Conservation (phyloP, 2,888 invertebrate species). For the Cylloceria caligata region DNA sequence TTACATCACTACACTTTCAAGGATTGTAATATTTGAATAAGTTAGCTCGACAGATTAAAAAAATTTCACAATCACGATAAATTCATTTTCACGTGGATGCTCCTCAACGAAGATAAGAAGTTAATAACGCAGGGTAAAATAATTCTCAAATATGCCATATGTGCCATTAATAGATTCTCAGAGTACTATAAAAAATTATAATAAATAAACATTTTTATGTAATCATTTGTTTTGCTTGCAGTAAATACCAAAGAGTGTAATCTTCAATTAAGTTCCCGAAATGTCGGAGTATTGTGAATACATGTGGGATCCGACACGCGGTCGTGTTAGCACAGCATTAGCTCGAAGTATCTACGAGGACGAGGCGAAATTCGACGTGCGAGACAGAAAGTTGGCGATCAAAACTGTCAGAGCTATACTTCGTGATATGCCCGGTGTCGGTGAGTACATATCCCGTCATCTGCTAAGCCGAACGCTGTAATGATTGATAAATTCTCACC, state of each 20-base stretch:
- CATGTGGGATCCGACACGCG: constrained; percentile 81
- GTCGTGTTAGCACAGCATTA: constrained; percentile 69
- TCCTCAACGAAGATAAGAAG: background rate
- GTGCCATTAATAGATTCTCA: no score
- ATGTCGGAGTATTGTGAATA: constrained; percentile 84
- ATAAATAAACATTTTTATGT: background rate
- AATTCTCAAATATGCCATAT: no score
- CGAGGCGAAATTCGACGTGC: constrained; percentile 77
- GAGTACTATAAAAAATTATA: no score
- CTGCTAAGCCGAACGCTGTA: background rate
- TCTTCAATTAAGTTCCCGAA: background rate
- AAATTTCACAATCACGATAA: background rate
- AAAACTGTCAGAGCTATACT: constrained; percentile 82
- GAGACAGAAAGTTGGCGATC: constrained; percentile 82
- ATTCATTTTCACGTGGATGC: background rate
- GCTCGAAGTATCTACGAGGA: constrained; percentile 80
- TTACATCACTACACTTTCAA: background rate
- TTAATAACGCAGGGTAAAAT: no score
- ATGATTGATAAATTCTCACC: background rate
- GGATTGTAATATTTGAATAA: constrained; percentile 49
- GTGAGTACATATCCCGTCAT: constrained; percentile 74
- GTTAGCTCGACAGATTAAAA: constrained; percentile 22
- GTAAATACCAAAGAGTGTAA: background rate
- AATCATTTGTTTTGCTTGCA: background rate
- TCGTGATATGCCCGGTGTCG: constrained; percentile 80